These are phyloP conservation scores for Sinocyclocheilus maitianheensis DNA, from an alignment of 2,113 vertebrate genomes.

Conservation along the genomic window DNA sequence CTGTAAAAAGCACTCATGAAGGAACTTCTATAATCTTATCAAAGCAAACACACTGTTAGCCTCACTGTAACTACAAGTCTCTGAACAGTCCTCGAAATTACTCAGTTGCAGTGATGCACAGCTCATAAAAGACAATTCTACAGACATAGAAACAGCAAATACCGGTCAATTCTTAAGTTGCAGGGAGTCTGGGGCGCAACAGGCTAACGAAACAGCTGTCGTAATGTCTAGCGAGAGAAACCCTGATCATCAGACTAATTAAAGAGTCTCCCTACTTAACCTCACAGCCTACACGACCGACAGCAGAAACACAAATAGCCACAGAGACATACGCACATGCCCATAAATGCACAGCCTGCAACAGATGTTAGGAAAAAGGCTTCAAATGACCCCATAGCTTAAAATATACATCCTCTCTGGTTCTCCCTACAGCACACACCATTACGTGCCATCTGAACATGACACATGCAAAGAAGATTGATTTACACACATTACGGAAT, in stretches of 20 bases:
- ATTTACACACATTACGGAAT: not conserved
- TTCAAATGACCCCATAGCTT: not conserved
- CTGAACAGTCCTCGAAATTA: conserved; percentile 25
- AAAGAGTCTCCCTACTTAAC: not conserved
- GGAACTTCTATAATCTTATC: not conserved
- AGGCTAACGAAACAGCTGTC: not conserved
- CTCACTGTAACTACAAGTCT: not conserved
- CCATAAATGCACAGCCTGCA: not conserved
- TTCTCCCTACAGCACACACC: not conserved
- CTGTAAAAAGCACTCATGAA: not conserved
- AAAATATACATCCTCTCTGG: conserved; percentile 17
- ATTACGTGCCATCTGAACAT: not conserved
- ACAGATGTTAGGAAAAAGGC: conserved; percentile 37
- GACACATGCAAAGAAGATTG: not conserved
- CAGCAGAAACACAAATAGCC: not conserved
- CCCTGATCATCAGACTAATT: conserved; percentile 9
- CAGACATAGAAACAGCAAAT: not conserved
- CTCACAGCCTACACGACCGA: not conserved
- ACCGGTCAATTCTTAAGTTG: not conserved
- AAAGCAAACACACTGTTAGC: not conserved
- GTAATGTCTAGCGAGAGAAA: not conserved
- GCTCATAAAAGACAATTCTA: conserved; percentile 18
- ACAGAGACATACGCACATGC: not conserved
- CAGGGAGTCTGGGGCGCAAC: not conserved
- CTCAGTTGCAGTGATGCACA: not conserved